Evolutionary conservation across 2,113 vertebrate species (phyloP).

Genomic region (Paraplagusia blochii): DNA sequence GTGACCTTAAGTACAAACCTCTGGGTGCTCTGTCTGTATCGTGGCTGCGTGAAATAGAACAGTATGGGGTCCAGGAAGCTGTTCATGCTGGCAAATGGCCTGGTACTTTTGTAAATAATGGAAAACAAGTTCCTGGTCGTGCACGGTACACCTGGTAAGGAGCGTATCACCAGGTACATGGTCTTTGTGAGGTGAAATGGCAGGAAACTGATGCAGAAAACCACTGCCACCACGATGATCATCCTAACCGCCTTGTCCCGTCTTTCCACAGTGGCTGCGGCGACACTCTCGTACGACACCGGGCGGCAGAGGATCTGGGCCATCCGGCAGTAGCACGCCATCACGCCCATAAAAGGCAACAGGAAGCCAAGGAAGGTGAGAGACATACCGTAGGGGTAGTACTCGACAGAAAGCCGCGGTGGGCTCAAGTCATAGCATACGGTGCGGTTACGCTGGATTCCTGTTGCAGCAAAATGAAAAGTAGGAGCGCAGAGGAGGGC

Average conservation of each 20-base stretch:
- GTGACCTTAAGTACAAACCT: conserved; percentile 81
- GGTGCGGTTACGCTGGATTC: conserved; percentile 88
- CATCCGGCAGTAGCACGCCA: conserved; percentile 88
- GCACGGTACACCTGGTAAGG: conserved; percentile 68
- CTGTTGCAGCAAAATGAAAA: conserved; percentile 85
- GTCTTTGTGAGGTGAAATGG: conserved; percentile 96
- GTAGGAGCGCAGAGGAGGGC: conserved; percentile 83
- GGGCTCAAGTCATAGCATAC: conserved; percentile 94
- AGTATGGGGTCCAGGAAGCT: conserved; percentile 94
- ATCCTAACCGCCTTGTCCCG: conserved; percentile 86
- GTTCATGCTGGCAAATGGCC: conserved; percentile 96
- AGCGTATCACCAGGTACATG: conserved; percentile 85
- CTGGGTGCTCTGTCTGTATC: conserved; percentile 80
- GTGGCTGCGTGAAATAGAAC: conserved; percentile 93
- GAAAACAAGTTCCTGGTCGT: conserved; percentile 79
- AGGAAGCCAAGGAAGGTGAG: conserved; percentile 87
- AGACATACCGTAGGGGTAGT: conserved; percentile 93
- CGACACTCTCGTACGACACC: conserved; percentile 54
- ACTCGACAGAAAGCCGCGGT: conserved; percentile 71
- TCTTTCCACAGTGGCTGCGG: conserved; percentile 70
- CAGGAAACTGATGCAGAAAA: conserved; percentile 91
- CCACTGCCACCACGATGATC: conserved; percentile 84
- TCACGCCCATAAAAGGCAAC: conserved; percentile 84
- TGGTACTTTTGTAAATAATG: conserved; percentile 87
- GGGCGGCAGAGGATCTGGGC: conserved; percentile 82